Evolutionary conservation across 2,888 invertebrate species (phyloP), one percentile per base, ranked within the genome.

Genomic region (Pomacea canaliculata): DNA sequence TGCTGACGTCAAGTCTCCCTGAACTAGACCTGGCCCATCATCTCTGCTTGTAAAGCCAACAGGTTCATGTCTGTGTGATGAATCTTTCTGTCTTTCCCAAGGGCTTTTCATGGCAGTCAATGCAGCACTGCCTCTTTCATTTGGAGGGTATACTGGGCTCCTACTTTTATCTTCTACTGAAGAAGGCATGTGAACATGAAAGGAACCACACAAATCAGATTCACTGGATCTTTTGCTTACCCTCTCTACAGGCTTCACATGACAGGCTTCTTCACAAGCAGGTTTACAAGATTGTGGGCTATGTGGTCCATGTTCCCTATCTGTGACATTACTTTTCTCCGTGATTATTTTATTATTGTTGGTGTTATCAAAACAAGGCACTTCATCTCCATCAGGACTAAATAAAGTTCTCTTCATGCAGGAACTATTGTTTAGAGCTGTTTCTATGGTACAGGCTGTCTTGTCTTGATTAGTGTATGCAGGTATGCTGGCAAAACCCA

Each of bases 1-100:
- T 56, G 66, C 73, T 27, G 74, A 71, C 27, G 70, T 68, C 9
- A 63, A 70, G 19, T 75, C 76, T 60, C 66, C 69, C 49, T 12
- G n/a, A 62, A 51, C 71, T 19, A 37, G 71, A 23, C 19, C 48
- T 27, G 23, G 23, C 37, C 10, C 9, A 19, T 23, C 7, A 49
- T 46, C 70, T 49, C 18, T 70, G 37, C 27, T 27, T 27, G 7
- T 68, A 23, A 19, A 68, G 19, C 12, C 27, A n/a, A 27, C 23
- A 46, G 48, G 27, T 7, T 27, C 23, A 2, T 16, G n/a, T n/a
- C 3, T n/a, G 27, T n/a, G 10, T 27, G 19, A 63, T 63, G 63
- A 63, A 56, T 56, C 12, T 56, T 16, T 56, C 51, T 56, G 51
- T 13, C 16, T 7, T 10, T 56, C 37, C 37, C 37, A 37, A 37